These are phyloP conservation scores for Athalia circularis DNA, from an alignment of 2,888 invertebrate genomes.

Conservation along the genomic window DNA sequence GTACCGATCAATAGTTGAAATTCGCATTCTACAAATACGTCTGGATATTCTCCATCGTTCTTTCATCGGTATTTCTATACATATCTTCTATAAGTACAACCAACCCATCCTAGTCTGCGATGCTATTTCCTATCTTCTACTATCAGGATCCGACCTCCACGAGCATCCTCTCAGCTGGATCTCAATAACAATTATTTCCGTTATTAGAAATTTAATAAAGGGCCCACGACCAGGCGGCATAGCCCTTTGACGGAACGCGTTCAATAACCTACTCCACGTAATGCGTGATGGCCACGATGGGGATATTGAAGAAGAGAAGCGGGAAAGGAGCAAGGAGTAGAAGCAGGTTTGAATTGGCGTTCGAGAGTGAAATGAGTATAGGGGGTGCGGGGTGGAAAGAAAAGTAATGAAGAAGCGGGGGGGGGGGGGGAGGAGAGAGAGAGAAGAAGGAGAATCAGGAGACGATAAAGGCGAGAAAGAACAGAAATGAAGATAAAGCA, in stretches of 20 bases:
- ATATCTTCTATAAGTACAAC: background rate
- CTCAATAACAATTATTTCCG: conserved; percentile 70
- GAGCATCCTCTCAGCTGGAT: conserved; percentile 49
- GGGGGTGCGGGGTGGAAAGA: background rate
- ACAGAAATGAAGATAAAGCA: conserved; percentile 1
- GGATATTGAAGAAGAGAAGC: conserved; percentile 2
- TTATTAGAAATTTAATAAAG: conserved; percentile 72
- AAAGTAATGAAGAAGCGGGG: background rate
- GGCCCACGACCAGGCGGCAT: conserved; percentile 49
- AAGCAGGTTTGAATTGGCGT: conserved; percentile 23
- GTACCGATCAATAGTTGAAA: too few species aligned
- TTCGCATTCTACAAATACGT: too few species aligned
- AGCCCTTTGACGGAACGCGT: conserved; percentile 50
- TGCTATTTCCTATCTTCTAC: conserved; percentile 32
- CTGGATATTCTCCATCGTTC: too few species aligned
- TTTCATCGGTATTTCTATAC: conserved; percentile 1
- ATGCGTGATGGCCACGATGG: conserved; percentile 47
- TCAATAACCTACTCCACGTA: conserved; percentile 47
- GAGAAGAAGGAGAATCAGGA: background rate
- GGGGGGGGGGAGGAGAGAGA: conserved; percentile 15
- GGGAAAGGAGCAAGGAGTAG: conserved; percentile 20
- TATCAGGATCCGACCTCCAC: conserved; percentile 4
- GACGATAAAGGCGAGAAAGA: background rate
- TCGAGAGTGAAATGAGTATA: conserved; percentile 9
- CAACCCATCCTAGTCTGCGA: background rate